phyloP scores from a whole-genome alignment of 2,888 invertebrate species.

The Conus canariensis region DNA sequence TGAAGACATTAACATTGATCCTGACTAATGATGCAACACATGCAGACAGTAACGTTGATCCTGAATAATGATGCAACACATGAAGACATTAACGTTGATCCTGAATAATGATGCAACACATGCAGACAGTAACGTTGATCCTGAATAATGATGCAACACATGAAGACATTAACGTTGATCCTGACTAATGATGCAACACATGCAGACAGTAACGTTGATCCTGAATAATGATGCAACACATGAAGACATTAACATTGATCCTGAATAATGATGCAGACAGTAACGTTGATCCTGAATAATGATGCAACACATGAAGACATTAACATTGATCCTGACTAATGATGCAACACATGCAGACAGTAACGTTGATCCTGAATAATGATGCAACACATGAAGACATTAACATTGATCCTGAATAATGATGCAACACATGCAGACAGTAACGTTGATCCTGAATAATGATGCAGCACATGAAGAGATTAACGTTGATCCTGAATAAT shows the following conservation, averaged over 20 bases:
- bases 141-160: too few species aligned
- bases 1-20: conserved; percentile 52
- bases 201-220: conserved; percentile 83
- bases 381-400: conserved; percentile 71
- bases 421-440: too few species aligned
- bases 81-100: not conserved
- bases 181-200: conserved; percentile 70
- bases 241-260: too few species aligned
- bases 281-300: not conserved
- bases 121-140: conserved; percentile 80
- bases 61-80: too few species aligned
- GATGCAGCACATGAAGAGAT: too few species aligned
- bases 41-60: too few species aligned
- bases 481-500: too few species aligned
- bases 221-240: too few species aligned
- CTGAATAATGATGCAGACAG: not conserved
- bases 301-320: conserved; percentile 52
- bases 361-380: not conserved
- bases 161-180: not conserved
- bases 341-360: not conserved
- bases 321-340: conserved; percentile 79
- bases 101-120: conserved; percentile 70
- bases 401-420: too few species aligned
- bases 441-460: too few species aligned
- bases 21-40: too few species aligned